Conservation (phyloP, 2,113 vertebrate species). For the Lota lota region DNA sequence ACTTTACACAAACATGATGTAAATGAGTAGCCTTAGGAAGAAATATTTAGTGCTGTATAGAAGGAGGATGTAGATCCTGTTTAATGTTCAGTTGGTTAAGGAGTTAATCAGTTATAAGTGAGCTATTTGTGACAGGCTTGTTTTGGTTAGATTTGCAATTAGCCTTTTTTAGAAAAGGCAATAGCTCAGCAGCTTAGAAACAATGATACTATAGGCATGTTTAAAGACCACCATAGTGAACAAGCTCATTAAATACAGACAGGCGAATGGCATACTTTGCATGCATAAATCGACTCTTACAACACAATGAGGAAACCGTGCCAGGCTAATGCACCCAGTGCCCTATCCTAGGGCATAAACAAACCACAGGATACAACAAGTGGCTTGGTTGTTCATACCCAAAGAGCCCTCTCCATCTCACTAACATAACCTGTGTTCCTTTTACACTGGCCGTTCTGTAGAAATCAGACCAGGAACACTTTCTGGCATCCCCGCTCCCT, state of each 20-base stretch:
- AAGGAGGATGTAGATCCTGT: too few relatives aligned
- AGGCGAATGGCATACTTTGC: constrained; percentile 1
- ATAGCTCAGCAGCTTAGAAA: too few relatives aligned
- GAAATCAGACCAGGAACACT: constrained; percentile 31
- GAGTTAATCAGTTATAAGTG: too few relatives aligned
- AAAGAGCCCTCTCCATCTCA: constrained; percentile 32
- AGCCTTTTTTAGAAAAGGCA: too few relatives aligned
- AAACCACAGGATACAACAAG: constrained; percentile 12
- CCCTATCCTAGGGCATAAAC: constrained; percentile 32
- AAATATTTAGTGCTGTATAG: too few relatives aligned
- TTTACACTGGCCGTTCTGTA: constrained; percentile 18
- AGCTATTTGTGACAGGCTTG: too few relatives aligned
- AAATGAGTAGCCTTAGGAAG: too few relatives aligned
- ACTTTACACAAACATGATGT: too few relatives aligned
- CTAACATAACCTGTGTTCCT: constrained; percentile 44
- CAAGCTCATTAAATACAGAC: constrained; percentile 2
- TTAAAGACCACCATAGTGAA: constrained; percentile 1
- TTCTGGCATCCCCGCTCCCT: constrained; percentile 32
- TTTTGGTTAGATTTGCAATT: too few relatives aligned
- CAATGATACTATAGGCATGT: too few relatives aligned
- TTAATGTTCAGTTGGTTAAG: too few relatives aligned
- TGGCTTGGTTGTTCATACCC: constrained; percentile 38
- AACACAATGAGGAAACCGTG: constrained; percentile 23
- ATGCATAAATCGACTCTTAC: constrained; percentile 22
- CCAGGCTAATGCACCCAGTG: background rate